These are phyloP conservation scores for Noctilio leporinus DNA, from an alignment of 2,113 vertebrate species.

Conservation along the genomic window DNA sequence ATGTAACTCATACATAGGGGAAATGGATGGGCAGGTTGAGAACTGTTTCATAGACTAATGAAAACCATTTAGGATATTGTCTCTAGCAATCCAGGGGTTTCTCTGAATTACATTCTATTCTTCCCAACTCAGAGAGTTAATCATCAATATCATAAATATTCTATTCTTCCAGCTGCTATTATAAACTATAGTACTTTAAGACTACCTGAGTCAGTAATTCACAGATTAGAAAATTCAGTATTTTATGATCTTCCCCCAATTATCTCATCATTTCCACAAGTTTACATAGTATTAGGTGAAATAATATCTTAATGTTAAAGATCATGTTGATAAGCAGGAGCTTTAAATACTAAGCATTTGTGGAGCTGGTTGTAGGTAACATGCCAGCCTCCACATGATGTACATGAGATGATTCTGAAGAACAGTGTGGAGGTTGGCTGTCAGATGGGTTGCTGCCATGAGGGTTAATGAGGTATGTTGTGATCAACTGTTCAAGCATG, in stretches of 20 bases:
- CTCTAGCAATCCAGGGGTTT: conserved; percentile 33
- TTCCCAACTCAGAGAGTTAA: conserved; percentile 49
- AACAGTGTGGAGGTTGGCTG: not conserved
- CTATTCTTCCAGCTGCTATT: conserved; percentile 59
- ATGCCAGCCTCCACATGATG: not conserved
- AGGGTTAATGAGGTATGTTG: not conserved
- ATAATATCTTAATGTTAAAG: not conserved
- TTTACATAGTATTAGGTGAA: not conserved
- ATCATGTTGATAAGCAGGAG: not conserved
- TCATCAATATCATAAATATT: conserved; percentile 63
- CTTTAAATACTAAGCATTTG: not conserved
- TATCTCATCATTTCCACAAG: not conserved
- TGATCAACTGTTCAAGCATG: not conserved
- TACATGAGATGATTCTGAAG: not conserved
- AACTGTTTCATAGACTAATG: conserved; percentile 25
- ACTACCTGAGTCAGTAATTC: conserved; percentile 43
- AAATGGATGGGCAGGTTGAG: not conserved
- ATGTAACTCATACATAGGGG: not conserved
- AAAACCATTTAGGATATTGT: conserved; percentile 51
- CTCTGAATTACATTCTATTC: conserved; percentile 50
- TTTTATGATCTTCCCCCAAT: not conserved
- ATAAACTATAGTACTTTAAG: conserved; percentile 22
- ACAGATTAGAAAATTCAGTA: conserved; percentile 30
- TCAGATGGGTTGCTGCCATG: not conserved
- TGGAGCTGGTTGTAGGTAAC: not conserved